Conservation (phyloP, 2,797 vertebrate genomes). For the Falco concolor region DNA sequence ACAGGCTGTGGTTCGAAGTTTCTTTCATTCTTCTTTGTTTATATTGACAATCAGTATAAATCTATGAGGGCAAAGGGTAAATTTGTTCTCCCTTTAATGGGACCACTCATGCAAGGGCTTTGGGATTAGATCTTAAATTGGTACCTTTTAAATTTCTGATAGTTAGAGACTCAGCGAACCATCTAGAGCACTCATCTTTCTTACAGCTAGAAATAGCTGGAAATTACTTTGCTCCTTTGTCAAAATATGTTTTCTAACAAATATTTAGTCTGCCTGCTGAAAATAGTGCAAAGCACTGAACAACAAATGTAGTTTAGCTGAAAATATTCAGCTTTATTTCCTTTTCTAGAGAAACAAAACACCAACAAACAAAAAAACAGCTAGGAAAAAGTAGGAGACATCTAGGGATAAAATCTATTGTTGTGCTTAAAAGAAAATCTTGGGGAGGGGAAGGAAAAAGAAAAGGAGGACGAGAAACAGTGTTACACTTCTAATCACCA, state of each 20-base stretch:
- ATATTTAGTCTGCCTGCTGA: background rate
- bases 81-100: slow-evolving; percentile 17
- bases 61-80: background rate
- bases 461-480: background rate
- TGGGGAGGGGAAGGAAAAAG: background rate
- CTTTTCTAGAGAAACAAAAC: background rate
- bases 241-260: slow-evolving; percentile 19
- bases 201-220: background rate
- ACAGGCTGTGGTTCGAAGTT: background rate
- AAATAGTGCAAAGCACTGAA: background rate
- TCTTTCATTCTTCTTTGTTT: background rate
- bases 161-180: slow-evolving; percentile 3
- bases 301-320: background rate
- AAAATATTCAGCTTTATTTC: slow-evolving; percentile 5
- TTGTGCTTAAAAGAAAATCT: background rate
- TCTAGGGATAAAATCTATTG: background rate
- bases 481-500: background rate
- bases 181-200: background rate
- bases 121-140: slow-evolving; percentile 43
- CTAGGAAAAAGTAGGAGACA: background rate
- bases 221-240: slow-evolving; percentile 4
- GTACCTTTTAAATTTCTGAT: slow-evolving; percentile 11
- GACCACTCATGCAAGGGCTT: background rate
- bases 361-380: background rate
- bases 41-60: background rate